Evolutionary conservation across 2,113 vertebrate species (phyloP), one percentile per base, ranked within the genome.

Genomic region (Cyprichromis sp.): DNA sequence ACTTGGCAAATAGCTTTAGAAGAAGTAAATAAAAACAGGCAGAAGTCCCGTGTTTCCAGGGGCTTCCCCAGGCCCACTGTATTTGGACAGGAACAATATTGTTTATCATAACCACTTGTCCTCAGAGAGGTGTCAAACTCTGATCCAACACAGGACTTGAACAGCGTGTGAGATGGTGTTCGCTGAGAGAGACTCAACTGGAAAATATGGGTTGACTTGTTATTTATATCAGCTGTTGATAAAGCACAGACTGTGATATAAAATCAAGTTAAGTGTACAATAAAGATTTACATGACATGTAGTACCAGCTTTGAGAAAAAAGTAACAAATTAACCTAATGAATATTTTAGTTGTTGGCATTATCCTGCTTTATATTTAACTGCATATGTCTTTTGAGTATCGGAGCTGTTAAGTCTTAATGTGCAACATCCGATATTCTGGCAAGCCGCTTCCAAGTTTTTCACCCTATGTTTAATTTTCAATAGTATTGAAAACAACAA

Each of bases 61-160:
- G 55, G 40, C 45, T 86, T 83, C 29, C 80, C 80, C 17, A 3
- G 13, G 47, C 21, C 36, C 34, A 17, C 91, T 94, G 88, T 93
- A 90, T 94, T 94, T 91, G 92, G 89, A 87, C 52, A 95, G 87
- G 88, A 92, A 88, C 80, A 21, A 53, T 61, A 78, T 80, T 94
- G 93, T 94, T 94, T 93, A 95, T 91, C 21, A 40, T 24, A 45
- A 38, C 66, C 31, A 24, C 71, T 73, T n/a, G 38, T 76, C 57
- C 53, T 63, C 9, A 80, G 16, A 34, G 47, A 66, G 29, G 59
- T 82, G 87, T 93, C 85, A 86, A 17, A 26, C 29, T 82, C 59
- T 91, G 92, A 92, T 89, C 52, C 54, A 91, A 85, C 85, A 61
- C 92, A 93, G 92, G 54, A 66, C 86, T 81, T n/a, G 16, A 76